Percentiles rank a stretch among this genome's conserved stretches.
These are phyloP conservation scores for Alosa sapidissima DNA, from an alignment of 2,797 vertebrate genomes.

Conservation along the genomic window DNA sequence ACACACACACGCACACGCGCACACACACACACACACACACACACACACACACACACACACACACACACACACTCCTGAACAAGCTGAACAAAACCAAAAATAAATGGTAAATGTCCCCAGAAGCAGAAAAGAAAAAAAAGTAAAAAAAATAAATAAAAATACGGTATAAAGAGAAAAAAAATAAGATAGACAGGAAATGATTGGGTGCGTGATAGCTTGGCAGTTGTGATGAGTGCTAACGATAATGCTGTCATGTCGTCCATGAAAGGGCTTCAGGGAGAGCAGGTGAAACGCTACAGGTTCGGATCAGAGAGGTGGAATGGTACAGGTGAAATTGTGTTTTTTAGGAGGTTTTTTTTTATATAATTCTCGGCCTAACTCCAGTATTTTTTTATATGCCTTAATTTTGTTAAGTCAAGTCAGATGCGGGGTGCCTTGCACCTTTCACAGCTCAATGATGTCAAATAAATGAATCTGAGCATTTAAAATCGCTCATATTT, in stretches of 20 bases:
- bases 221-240: background rate
- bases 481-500: background rate
- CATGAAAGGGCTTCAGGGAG: background rate
- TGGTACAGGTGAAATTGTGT: background rate
- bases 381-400: background rate
- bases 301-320: background rate
- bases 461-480: background rate
- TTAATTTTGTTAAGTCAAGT: background rate
- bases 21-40: background rate
- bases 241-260: background rate
- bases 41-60: background rate
- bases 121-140: background rate
- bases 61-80: background rate
- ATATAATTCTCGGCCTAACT: background rate
- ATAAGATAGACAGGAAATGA: background rate
- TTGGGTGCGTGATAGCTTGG: background rate
- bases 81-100: no score
- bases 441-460: background rate
- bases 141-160: background rate
- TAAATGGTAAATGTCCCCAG: background rate
- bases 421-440: background rate
- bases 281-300: background rate
- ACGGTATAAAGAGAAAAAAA: background rate
- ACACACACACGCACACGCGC: background rate
- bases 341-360: background rate